A percentile compares a stretch with the other conserved stretches of the same genome.
Conservation (phyloP, 2,797 vertebrate species). For the Danio tinwini region DNA sequence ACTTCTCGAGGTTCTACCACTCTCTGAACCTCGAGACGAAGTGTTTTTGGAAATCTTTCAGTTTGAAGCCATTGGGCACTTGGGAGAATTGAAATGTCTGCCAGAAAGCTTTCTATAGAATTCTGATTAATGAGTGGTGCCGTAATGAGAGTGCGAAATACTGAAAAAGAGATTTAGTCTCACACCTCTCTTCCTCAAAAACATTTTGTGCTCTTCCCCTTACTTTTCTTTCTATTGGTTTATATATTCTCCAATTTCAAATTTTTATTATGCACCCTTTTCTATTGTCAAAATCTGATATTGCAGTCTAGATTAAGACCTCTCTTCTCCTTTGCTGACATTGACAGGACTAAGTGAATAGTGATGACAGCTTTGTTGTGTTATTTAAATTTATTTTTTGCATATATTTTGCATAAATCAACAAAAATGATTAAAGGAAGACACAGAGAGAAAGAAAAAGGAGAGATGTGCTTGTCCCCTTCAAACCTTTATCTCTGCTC, state of each 20-base stretch:
- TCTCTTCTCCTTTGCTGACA: not conserved
- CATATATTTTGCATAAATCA: slow-evolving; percentile 22
- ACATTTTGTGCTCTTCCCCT: no score
- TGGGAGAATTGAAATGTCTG: not conserved
- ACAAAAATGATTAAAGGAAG: slow-evolving; percentile 7
- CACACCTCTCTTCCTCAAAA: not conserved
- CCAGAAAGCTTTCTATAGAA: not conserved
- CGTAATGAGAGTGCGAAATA: not conserved
- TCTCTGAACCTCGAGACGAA: not conserved
- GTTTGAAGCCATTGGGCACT: not conserved
- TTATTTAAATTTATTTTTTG: no score
- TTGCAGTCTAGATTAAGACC: not conserved
- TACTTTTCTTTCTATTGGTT: not conserved
- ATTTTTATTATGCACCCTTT: not conserved
- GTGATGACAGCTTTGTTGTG: slow-evolving; percentile 49
- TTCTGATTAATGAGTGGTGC: slow-evolving; percentile 1
- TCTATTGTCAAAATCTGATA: not conserved
- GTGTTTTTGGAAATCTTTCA: not conserved
- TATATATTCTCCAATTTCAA: not conserved
- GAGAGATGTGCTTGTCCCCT: not conserved
- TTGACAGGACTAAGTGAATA: not conserved
- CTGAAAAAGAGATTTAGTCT: not conserved
- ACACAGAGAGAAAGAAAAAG: not conserved
- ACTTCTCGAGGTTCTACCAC: not conserved
- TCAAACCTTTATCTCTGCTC: not conserved